Evolutionary conservation across 2,113 vertebrate genomes (phyloP), one percentile per base, ranked within the genome.

Genomic region (Pampusana beccarii): DNA sequence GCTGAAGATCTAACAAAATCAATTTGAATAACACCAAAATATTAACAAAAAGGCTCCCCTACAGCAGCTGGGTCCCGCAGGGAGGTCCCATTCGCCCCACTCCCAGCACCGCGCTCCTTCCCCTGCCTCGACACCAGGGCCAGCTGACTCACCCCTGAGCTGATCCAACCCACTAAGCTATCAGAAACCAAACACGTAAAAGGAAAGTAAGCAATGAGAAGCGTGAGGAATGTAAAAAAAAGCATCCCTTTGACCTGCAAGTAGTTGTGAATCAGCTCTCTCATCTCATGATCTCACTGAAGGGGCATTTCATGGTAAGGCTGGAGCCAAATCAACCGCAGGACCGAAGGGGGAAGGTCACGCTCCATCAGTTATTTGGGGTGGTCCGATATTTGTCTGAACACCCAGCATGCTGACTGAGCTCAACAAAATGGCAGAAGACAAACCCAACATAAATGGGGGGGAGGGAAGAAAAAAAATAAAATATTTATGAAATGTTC

Each of bases 51-150:
- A 36, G 33, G 56, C 6, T 86, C 25, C n/a, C 40, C 29, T 58
- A 1, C 78, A 33, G 17, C 16, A 64, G 62, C 34, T 44, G n/a
- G 38, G 19, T 10, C 7, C 1, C 3, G 5, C 5, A 2, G 16
- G 9, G 16, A 38, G 10, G 21, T 38, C 21, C 11, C 16, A 6
- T 1, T 66, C 4, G 6, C 9, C 17, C 69, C 34, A 31, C 56
- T 73, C 23, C 58, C 65, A 69, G 60, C 18, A 40, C 14, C 3
- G 2, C 11, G 9, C 3, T 40, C 57, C 36, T 24, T 69, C n/a
- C 50, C 8, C 16, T 2, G 2, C 34, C 34, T 46, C 29, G 1
- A 50, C 1, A 0, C 7, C 69, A 67, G 13, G 10, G 25, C 34
- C 57, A 72, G n/a, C n/a, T 25, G 53, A 69, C 19, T 38, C 51